Evolutionary conservation across 1,140 invertebrate species (phyloP), one percentile per base, ranked within the genome.

Genomic region (Dolichoris vasculosae): DNA sequence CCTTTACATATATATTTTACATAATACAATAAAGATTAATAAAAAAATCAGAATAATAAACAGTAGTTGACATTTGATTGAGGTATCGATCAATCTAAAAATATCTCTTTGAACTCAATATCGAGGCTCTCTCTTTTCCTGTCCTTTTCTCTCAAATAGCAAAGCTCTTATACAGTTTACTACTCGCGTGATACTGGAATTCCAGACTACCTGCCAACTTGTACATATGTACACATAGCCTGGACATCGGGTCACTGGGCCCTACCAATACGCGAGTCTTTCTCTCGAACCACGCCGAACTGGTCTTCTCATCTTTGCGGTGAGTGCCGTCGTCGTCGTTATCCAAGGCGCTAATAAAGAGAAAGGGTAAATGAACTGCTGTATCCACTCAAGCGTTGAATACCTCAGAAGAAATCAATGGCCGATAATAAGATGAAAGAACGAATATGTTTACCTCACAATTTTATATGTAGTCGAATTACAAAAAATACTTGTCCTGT

Each of bases 31-130:
- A 26, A 13, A 59, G 13, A 26, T 59, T 26, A 4, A 26, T 26
- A 0, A 59, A 26, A 59, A 59, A 59, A 13, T 26, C 26, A 26
- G 26, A 59, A 26, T 26, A 13, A 26, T 59, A 59, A 59, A 2
- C 26, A 2, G 9, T 4, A 59, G 2, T 59, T 9, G 55, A 59
- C 23, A 59, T 59, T 59, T 9, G 23, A 59, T 59, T 59, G 2
- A 59, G 23, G 9, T 20, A 59, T 59, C 23, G 13, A 59, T 59
- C 9, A 59, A 73, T 43, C 38, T 73, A 73, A 73, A 71, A 20
- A 73, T 43, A 73, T n/a, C 38, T 73, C 69, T 73, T 43, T 73
- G 38, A n/a, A 73, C 69, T 73, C 69, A 43, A 73, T 73, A 73
- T 43, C 2, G 38, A 26, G n/a, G 26, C 35, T 55, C 77, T 79